Conservation (phyloP, 2,797 vertebrate species). For the Pipistrellus nathusii region DNA sequence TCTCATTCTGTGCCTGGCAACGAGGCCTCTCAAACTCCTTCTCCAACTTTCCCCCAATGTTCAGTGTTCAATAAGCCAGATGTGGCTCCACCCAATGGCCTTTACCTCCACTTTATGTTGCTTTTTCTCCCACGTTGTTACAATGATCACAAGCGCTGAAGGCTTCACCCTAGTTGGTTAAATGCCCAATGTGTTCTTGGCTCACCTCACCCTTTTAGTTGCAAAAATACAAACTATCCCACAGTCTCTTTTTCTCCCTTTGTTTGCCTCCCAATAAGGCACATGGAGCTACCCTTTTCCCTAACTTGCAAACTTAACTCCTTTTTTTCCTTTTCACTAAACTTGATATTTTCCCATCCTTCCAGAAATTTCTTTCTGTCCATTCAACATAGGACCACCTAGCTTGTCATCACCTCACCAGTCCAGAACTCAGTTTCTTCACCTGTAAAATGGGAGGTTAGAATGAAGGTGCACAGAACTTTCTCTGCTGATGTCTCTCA, state of each 20-base stretch:
- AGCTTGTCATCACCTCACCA: background rate
- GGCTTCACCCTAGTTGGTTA: background rate
- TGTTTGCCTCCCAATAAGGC: background rate
- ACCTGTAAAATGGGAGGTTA: background rate
- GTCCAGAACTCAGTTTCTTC: background rate
- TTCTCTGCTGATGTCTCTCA: background rate
- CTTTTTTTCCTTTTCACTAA: background rate
- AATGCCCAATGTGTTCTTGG: background rate
- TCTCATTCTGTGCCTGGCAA: background rate
- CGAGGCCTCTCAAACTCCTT: background rate
- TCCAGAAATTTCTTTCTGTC: background rate
- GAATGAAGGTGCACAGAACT: background rate
- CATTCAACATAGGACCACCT: background rate
- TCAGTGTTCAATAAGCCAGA: background rate
- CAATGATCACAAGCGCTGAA: background rate
- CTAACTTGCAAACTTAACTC: background rate
- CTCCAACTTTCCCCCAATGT: background rate
- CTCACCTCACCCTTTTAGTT: background rate
- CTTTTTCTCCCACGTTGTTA: background rate
- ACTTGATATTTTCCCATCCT: background rate
- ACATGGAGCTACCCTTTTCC: background rate
- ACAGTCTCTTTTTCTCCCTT: background rate
- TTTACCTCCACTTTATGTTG: background rate
- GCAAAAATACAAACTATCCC: background rate
- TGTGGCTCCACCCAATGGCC: background rate